These are phyloP conservation scores for Ameiurus melas DNA, from an alignment of 2,113 vertebrate species.

Conservation along the genomic window DNA sequence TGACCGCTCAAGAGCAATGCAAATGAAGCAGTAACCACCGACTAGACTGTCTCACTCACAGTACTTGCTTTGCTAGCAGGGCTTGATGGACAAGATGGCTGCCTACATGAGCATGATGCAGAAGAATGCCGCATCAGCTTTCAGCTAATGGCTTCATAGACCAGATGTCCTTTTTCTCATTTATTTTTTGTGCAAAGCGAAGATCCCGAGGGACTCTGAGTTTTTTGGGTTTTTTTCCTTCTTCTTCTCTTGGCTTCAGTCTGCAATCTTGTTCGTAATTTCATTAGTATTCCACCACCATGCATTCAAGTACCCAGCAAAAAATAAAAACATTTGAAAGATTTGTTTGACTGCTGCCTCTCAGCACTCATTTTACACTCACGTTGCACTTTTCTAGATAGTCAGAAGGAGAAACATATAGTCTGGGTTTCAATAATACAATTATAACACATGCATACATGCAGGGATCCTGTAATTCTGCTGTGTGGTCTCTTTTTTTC, in stretches of 20 bases:
- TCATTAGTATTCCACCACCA: conserved; percentile 5
- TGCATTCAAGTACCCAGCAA: conserved; percentile 16
- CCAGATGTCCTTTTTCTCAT: not conserved
- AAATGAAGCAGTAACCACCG: conserved; percentile 12
- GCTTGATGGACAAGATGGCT: conserved; percentile 30
- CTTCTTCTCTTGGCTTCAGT: not conserved
- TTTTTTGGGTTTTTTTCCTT: no score
- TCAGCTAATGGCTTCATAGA: not conserved
- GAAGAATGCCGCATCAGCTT: not conserved
- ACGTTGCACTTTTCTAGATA: not conserved
- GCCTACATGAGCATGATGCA: not conserved
- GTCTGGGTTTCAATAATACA: not conserved
- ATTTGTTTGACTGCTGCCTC: not conserved
- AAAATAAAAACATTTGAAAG: not conserved
- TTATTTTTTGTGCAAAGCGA: not conserved
- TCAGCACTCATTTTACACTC: conserved; percentile 1
- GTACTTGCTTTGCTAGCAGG: conserved; percentile 22
- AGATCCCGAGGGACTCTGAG: not conserved
- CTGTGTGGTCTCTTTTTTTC: not conserved
- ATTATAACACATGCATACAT: not conserved
- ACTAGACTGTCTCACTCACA: conserved; percentile 3
- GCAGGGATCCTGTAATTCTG: not conserved
- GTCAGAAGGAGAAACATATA: not conserved
- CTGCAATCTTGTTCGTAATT: conserved; percentile 1
- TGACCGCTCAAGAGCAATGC: not conserved